Base-by-base conservation (phyloP, 2,888 invertebrate genomes). In the Caenorhabditis japonica region DNA sequence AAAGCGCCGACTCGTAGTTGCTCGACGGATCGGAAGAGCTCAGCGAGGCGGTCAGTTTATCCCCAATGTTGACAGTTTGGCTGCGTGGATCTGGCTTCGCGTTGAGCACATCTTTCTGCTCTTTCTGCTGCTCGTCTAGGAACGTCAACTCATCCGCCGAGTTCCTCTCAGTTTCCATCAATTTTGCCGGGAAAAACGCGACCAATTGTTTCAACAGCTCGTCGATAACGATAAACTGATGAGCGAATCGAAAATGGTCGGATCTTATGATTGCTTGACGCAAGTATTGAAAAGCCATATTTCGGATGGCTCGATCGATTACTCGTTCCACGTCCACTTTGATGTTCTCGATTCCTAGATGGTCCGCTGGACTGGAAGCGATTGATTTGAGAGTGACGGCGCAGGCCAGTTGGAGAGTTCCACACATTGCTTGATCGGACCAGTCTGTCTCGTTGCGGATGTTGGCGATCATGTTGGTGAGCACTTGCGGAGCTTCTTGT, bases 101-200 rank as follows among this genome's bases (percentile, higher is more conserved):
- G 13, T 36, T 12, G 0, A 34, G 19, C 3, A 12, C n/a, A 36
- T 55, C 19, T 41, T 59, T 33, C 30, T 46, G 21, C 4, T 53
- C 17, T 19, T 46, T 25, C 8, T 58, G 56, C 12, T 64, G 43
- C 30, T 78, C 76, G 21, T 81, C 81, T 17, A 76, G 43, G 21
- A 34, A 51, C 17, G 27, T 41, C 33, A 81, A 60, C 39, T 81
- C 81, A 41, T 81, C 81, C 10, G 75, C 66, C 15, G 77, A 75
- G 55, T 78, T 72, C 7, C 81, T 43, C 46, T 76, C 79, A 10
- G 70, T 56, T 60, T 81, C 81, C 74, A 81, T 66, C n/a, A 74
- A 52, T 53, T 79, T 79, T 8, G 79, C 76, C 13, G 79, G 79
- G 34, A 75, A 79, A 19, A 53, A 52, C 0, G 58, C 21, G 34